A percentile compares a stretch with the other conserved stretches of the same genome.
Evolutionary conservation across 2,797 vertebrate genomes (phyloP).

Genomic region (Neoniphon sammara): DNA sequence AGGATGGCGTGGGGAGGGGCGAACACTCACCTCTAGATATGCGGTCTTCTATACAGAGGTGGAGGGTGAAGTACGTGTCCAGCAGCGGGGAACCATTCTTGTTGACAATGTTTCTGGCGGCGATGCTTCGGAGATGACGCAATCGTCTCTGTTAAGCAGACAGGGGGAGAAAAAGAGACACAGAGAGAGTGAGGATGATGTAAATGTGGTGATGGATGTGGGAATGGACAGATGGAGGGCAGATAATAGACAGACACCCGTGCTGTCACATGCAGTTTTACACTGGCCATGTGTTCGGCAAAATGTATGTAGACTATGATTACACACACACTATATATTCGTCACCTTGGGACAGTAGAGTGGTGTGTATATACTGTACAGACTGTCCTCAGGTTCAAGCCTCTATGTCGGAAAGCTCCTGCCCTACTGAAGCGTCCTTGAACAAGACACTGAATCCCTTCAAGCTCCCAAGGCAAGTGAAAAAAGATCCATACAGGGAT

Average conservation of each 20-base stretch:
- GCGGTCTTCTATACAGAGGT: constrained; percentile 86
- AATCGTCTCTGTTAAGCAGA: constrained; percentile 87
- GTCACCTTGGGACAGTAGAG: too few species aligned
- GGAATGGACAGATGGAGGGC: neutral
- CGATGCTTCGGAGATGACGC: constrained; percentile 95
- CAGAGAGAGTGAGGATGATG: neutral
- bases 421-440: too few species aligned
- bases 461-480: neutral
- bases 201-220: neutral
- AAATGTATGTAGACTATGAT: too few species aligned
- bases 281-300: neutral
- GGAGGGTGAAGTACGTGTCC: constrained; percentile 97
- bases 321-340: too few species aligned
- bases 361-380: too few species aligned
- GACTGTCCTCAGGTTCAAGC: too few species aligned
- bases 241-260: constrained; percentile 29
- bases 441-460: constrained; percentile 8
- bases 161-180: neutral
- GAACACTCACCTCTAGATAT: constrained; percentile 89
- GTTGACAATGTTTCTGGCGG: constrained; percentile 95
- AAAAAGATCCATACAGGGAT: neutral
- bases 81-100: constrained; percentile 93
- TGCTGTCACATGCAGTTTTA: constrained; percentile 18
- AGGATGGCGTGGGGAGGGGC: neutral
- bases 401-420: too few species aligned